Evolutionary conservation across 2,797 vertebrate genomes (phyloP).

Genomic region (Onychomys torridus): DNA sequence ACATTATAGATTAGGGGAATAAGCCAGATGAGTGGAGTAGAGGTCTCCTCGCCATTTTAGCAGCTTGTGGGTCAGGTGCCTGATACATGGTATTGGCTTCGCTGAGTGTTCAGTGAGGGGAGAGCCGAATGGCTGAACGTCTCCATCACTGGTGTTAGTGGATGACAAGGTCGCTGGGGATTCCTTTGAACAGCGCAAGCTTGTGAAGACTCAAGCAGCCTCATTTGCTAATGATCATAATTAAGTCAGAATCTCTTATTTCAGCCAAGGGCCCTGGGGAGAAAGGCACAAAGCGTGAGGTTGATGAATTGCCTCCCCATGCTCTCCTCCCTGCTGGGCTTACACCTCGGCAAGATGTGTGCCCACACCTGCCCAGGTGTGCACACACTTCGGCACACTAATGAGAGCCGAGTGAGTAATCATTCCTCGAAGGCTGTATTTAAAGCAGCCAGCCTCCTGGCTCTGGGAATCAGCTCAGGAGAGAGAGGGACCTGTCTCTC

Average conservation of each 20-base stretch:
- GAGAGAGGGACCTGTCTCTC: background rate
- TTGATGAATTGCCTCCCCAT: constrained; percentile 9
- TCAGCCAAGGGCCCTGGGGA: constrained; percentile 49
- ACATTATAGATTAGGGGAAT: background rate
- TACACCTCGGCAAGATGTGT: background rate
- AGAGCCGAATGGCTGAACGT: background rate
- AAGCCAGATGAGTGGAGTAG: background rate
- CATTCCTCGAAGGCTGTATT: background rate
- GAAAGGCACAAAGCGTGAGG: constrained; percentile 5
- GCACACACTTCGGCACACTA: background rate
- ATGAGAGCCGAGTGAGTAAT: background rate
- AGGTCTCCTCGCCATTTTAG: background rate
- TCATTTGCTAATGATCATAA: constrained; percentile 75
- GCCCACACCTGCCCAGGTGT: constrained; percentile 62
- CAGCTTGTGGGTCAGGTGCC: background rate
- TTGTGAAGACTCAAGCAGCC: constrained; percentile 50
- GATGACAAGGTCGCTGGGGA: constrained; percentile 1
- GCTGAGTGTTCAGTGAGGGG: background rate
- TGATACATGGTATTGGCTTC: background rate
- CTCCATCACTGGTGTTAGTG: background rate
- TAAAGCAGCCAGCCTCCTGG: background rate
- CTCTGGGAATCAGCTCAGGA: background rate
- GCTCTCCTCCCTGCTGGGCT: constrained; percentile 49
- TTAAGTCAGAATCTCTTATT: constrained; percentile 73
- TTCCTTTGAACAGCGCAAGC: constrained; percentile 52